phyloP scores from a whole-genome alignment of 2,113 vertebrate genomes.

The Pachycephala philippinensis region DNA sequence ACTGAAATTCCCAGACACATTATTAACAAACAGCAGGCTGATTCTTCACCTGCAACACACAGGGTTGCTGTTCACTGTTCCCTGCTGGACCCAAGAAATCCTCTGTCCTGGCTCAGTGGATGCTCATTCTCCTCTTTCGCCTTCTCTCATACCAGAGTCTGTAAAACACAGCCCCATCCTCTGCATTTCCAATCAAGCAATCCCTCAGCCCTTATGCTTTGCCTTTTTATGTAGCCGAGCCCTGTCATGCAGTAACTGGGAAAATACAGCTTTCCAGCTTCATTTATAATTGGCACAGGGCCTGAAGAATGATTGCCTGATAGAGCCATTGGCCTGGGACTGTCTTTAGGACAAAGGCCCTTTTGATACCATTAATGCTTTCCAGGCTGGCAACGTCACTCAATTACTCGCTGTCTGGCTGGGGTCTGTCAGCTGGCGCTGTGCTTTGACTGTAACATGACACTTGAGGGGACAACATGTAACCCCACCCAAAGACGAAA shows the following conservation, averaged over 20 bases:
- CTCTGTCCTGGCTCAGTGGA: neutral
- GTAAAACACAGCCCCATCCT: neutral
- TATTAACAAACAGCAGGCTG: neutral
- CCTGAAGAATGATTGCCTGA: neutral
- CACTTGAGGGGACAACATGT: neutral
- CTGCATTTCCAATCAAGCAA: neutral
- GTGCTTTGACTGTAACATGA: neutral
- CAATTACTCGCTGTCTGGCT: neutral
- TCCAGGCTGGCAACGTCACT: neutral
- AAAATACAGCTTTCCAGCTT: neutral
- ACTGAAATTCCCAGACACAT: neutral
- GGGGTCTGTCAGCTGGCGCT: fast-evolving
- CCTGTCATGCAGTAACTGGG: neutral
- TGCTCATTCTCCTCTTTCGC: neutral
- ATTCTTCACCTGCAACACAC: neutral
- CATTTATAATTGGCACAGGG: neutral
- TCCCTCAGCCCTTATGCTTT: neutral
- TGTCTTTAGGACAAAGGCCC: neutral
- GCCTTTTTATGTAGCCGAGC: neutral
- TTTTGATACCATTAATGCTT: neutral
- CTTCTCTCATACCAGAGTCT: neutral
- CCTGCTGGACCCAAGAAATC: neutral
- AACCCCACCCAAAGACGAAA: neutral
- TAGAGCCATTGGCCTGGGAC: neutral
- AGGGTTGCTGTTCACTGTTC: neutral